Base-by-base conservation (phyloP, 2,797 vertebrate species). In the Acanthis flammea region DNA sequence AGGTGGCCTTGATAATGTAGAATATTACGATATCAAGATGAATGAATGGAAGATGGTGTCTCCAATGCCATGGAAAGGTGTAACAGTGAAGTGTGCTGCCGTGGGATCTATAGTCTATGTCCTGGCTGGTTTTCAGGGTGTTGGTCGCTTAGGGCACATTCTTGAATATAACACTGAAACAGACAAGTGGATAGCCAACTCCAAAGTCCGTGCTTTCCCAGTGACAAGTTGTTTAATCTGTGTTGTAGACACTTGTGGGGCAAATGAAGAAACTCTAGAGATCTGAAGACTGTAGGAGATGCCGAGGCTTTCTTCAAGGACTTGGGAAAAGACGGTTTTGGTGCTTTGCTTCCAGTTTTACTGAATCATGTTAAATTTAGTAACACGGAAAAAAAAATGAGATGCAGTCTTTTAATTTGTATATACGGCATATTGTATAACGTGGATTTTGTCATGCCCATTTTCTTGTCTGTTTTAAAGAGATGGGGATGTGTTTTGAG, bases 181-280 rank as follows among this genome's bases (percentile, higher is more conserved):
- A 19, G 99, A 99, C 98, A 99, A 99, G 94, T 99, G 99, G 99
- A 97, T 99, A 58, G 98, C 98, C 51, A 99, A 99, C 97, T 99
- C 98, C 90, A 99, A 99, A 98, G 99, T 99, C 84, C 98, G 99
- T 31, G 99, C 99, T 47, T 99, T 99, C 93, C 99, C 99, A 5
- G 98, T 99, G 95, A 99, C 99, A n/a, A 99, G 98, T 97, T 99
- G 99, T 96, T 98, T 99, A 88, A 99, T 99, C 97, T 99, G 99
- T 88, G 99, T 99, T 85, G 99, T 99, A 62, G 99, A 99, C 97
- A 99, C 99, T 9, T 99, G 99, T 61, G 99, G 99, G 48, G 99
- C 99, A 94, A 99, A 99, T 55, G 99, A 99, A 97, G 99, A 99
- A 77, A 99, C 99, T 71, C 98, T 99, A 93, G 98, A 98, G 95